Base-by-base conservation (phyloP, 1,140 invertebrate species). In the Pachypeltis micranthus region DNA sequence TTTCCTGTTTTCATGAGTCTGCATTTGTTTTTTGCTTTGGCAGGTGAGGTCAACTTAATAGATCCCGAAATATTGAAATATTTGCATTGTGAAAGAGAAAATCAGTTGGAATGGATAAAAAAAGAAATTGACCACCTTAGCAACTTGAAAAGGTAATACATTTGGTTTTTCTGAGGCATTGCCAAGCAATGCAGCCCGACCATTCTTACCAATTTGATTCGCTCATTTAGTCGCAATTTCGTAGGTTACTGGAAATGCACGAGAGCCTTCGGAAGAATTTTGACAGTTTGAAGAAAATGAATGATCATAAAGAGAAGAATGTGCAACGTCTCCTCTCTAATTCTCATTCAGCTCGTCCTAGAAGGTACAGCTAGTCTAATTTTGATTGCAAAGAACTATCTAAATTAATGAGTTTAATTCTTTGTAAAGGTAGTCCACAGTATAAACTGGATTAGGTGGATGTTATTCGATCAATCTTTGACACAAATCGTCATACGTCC, bases 41-140 rank as follows among this genome's bases (percentile, higher is more conserved):
- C 28, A 25, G 56, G n/a, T 24, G 4, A 4, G 4, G 24, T 58
- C n/a, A 56, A 56, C 21, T 1, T 44, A 51, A 24, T 61, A 16
- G 34, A 26, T 44, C 59, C 44, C 12, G 25, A 55, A 19, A 26
- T 66, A 3, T 56, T 55, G 19, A 56, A 66, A 4, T 69, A 63
- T 51, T 39, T 74, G 72, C 29, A 74, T 70, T 75, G 74, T 70
- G 78, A 80, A 63, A 76, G 76, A 64, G 74, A 71, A 65, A 79
- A 78, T 68, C 78, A 79, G 58, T 63, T 79, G 12, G 68, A 74
- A 16, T 79, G 77, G 77, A 79, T 80, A 28, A 76, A 73, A n/a
- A 77, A 73, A 63, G 76, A 78, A 67, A 79, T 80, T 12, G 73
- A 72, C 61, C 78, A 79, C 65, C 65, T 80, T 1, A 75, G 72